phyloP scores from a whole-genome alignment of 2,888 invertebrate genomes.

The Phymatocera aterrima region DNA sequence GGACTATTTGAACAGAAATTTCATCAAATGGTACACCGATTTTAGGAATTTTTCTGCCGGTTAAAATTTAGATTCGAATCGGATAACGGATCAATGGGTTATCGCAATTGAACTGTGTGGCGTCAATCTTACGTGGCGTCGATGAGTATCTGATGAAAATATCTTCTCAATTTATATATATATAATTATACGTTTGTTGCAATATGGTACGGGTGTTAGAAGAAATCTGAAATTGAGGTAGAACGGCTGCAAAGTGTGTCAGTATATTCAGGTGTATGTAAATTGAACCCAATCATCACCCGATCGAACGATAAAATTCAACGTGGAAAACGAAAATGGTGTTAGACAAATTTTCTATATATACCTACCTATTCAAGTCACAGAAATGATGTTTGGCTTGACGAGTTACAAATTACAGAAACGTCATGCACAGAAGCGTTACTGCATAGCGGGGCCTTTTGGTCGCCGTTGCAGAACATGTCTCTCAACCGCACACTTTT shows the following conservation, averaged over 20 bases:
- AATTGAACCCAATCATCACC: not conserved
- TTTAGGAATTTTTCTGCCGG: no score
- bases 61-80: not conserved
- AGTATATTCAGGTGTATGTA: no score
- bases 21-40: no score
- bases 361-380: not conserved
- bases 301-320: not conserved
- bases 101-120: not conserved
- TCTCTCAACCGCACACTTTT: no score
- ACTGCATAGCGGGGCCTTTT: constrained; percentile 19
- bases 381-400: not conserved
- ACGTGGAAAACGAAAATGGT: no score
- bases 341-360: no score
- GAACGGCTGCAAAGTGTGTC: not conserved
- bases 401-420: constrained; percentile 13
- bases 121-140: no score
- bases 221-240: not conserved
- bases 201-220: not conserved
- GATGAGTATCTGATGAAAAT: not conserved
- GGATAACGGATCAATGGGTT: not conserved
- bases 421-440: constrained; percentile 32
- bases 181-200: not conserved
- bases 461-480: constrained; percentile 31
- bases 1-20: not conserved
- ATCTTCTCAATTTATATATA: not conserved